Base-by-base conservation (phyloP, 2,888 invertebrate genomes). In the Leptinotarsa peninsularis region DNA sequence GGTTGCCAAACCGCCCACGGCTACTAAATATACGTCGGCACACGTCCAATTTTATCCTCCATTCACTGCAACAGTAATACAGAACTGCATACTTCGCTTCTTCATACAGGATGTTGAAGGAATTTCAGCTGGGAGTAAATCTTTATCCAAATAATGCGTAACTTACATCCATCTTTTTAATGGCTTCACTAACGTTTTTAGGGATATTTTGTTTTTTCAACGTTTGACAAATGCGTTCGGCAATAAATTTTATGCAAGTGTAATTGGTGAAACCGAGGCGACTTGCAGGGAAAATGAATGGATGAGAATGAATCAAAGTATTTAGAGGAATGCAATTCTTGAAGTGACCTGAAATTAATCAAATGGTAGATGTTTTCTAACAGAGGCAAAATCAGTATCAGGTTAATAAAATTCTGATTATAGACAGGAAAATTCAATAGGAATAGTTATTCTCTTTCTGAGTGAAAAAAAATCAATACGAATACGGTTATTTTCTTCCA, bases 11-110 rank as follows among this genome's bases (percentile, higher is more conserved):
- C 84, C 89, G 88, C 89, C 88, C 87, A 89, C 89, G 85, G 87
- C 81, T 84, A 85, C 89, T 89, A 89, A 88, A 89, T 89, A 89
- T 89, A 89, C 83, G 84, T 84, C 85, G 89, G 89, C 89, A 89
- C 81, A 76, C 80, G 82, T 87, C 89, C 89, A 89, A 89, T 88
- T 89, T 88, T 86, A 88, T 87, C 86, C 84, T 88, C 88, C 89
- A 89, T 89, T 89, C 89, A 89, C 88, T 87, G 87, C 86, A 85
- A 82, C 82, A 82, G 76, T 78, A 76, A 77, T 80, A 81, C 81
- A 78, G 77, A 76, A 78, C 79, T 81, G 83, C 83, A 83, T 79
- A 81, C 72, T 81, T 74, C 79, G 58, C 54, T 58, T 49, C 70
- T 23, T 70, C 71, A 75, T 73, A 76, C 72, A 72, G 73, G 70